A percentile compares a stretch with the other conserved stretches of the same genome.
phyloP scores from a whole-genome alignment of 2,888 invertebrate species.

The Cantharis nigra region DNA sequence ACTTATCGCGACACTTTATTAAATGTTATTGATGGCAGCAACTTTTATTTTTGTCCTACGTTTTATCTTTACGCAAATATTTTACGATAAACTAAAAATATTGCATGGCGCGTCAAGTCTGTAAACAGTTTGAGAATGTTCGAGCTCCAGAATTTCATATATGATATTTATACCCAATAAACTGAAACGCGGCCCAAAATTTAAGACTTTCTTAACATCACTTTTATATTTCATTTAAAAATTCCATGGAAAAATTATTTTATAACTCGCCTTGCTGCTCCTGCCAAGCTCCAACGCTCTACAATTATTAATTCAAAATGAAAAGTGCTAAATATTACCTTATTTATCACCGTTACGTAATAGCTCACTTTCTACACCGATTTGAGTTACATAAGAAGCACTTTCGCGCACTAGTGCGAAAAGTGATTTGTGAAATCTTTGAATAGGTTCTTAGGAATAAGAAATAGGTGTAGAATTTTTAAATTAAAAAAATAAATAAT shows the following conservation, averaged over 20 bases:
- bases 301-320: not conserved
- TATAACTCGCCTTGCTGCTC: not conserved
- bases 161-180: constrained; percentile 26
- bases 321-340: not conserved
- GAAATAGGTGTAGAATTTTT: too few species aligned
- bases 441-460: too few species aligned
- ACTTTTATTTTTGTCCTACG: constrained; percentile 37
- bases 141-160: constrained; percentile 22
- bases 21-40: constrained; percentile 40
- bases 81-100: constrained; percentile 41
- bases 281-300: not conserved
- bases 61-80: constrained; percentile 41
- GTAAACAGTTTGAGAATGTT: constrained; percentile 24
- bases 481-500: too few species aligned
- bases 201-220: not conserved
- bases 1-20: constrained; percentile 35
- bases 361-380: too few species aligned
- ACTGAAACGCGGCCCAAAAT: constrained; percentile 12
- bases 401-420: too few species aligned
- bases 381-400: too few species aligned
- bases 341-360: too few species aligned
- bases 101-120: constrained; percentile 37
- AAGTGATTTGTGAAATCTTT: too few species aligned
- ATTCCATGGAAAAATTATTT: not conserved
- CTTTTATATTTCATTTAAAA: not conserved